These are phyloP conservation scores for Lordiphosa andalusiaca DNA, from an alignment of 2,888 invertebrate species.

Conservation along the genomic window DNA sequence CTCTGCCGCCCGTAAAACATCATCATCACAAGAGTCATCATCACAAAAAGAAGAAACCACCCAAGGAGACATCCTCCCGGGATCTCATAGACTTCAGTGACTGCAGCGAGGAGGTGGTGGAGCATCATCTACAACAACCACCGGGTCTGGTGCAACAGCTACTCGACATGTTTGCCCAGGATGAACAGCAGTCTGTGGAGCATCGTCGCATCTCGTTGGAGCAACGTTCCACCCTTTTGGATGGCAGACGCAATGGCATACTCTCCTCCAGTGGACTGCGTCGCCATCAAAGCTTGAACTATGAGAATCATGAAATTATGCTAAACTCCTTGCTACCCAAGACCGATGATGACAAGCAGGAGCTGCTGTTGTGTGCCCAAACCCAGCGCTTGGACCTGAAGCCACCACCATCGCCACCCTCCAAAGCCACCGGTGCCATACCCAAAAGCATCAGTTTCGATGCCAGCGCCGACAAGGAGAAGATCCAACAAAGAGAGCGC, in stretches of 20 bases:
- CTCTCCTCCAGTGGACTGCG: conserved; percentile 66
- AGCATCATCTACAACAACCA: conserved; percentile 32
- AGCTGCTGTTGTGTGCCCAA: conserved; percentile 73
- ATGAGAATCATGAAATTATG: conserved; percentile 80
- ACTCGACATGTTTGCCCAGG: conserved; percentile 58
- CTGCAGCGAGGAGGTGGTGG: conserved; percentile 70
- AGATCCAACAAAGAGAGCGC: conserved; percentile 72
- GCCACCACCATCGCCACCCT: conserved; percentile 61
- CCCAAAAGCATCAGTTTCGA: conserved; percentile 96
- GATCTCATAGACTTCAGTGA: conserved; percentile 80
- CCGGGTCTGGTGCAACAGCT: conserved; percentile 62
- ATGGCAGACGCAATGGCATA: conserved; percentile 80
- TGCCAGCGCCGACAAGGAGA: conserved; percentile 89
- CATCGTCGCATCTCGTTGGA: conserved; percentile 77
- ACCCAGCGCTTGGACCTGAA: conserved; percentile 69
- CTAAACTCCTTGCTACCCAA: conserved; percentile 54
- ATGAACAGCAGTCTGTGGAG: conserved; percentile 62
- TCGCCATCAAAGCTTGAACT: conserved; percentile 79
- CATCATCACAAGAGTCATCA: conserved; percentile 51
- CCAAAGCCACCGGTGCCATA: conserved; percentile 89
- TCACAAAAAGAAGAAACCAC: conserved; percentile 54
- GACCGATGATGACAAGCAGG: conserved; percentile 77
- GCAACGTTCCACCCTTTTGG: conserved; percentile 76
- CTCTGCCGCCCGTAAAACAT: conserved; percentile 33
- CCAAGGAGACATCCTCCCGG: conserved; percentile 20